These are phyloP conservation scores for Scrobipalpa costella DNA, from an alignment of 2,888 invertebrate genomes.

Conservation along the genomic window DNA sequence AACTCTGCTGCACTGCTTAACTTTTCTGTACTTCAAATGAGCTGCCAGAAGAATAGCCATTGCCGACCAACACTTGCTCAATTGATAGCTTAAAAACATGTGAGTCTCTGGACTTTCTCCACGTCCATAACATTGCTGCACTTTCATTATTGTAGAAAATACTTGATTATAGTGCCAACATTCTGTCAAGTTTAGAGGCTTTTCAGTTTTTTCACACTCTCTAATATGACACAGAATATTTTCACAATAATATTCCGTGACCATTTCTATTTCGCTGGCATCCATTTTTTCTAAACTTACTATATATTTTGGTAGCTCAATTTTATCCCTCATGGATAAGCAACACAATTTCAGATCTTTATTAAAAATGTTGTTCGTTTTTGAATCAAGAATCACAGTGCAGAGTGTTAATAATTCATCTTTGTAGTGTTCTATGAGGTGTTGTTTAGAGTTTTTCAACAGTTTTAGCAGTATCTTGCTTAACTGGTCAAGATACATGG, in stretches of 20 bases:
- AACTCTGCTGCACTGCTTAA: constrained; percentile 26
- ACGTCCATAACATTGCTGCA: constrained; percentile 50
- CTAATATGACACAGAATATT: constrained; percentile 45
- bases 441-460: constrained; percentile 42
- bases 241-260: constrained; percentile 50
- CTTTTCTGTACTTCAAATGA: constrained; percentile 16
- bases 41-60: constrained; percentile 55
- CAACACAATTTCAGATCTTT: constrained; percentile 57
- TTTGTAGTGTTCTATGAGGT: constrained; percentile 39
- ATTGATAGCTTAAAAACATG: constrained; percentile 50
- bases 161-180: constrained; percentile 58
- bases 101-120: constrained; percentile 28
- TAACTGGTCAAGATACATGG: constrained; percentile 48
- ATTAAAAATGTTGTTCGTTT: constrained; percentile 47
- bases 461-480: constrained; percentile 49
- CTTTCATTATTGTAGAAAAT: constrained; percentile 47
- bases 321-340: constrained; percentile 49
- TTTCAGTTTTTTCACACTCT: constrained; percentile 33
- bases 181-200: constrained; percentile 42
- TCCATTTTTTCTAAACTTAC: constrained; percentile 53
- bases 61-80: constrained; percentile 52
- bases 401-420: constrained; percentile 52
- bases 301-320: constrained; percentile 51
- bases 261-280: constrained; percentile 53
- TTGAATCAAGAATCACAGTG: constrained; percentile 49